Evolutionary conservation across 2,888 invertebrate species (phyloP), one percentile per base, ranked within the genome.

Genomic region (Oligia strigilis): DNA sequence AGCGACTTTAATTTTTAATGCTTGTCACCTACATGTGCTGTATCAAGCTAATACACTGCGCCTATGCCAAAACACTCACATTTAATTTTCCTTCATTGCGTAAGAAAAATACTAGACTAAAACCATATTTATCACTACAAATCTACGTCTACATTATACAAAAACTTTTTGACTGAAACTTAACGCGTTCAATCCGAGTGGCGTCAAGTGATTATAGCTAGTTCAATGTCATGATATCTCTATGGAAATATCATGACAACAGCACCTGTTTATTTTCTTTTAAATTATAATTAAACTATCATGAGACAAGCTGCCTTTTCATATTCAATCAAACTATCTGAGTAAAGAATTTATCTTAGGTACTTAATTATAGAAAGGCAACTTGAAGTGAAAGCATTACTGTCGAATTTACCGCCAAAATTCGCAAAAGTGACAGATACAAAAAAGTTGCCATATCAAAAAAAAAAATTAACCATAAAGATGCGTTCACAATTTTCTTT

Each of bases 191-290:
- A 90, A 91, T 90, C 92, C 87, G 87, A 92, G 92, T 94, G 91
- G 87, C 90, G 90, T 89, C 81, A 86, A 88, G 83, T 90, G 88
- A 89, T 91, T 80, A 87, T 90, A 91, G 89, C 91, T 92, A 92
- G 89, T 89, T 86, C 14, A 72, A 70, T 40, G 77, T 69, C 85
- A 86, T 84, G 69, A 75, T 76, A 76, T 83, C 58, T 85, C 86
- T 76, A 72, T 19, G 71, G 71, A 88, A n/a, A 80, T 86, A 66
- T 78, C 75, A 70, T 77, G 87, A 80, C 78, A 60, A 62, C n/a
- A 83, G 87, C 88, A 89, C 88, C 72, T 72, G 74, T 85, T 82
- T 82, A 72, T 82, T 77, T 81, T 80, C 77, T 85, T 88, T 83
- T 69, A 9, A 82, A 77, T 69, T 82, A 72, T 78, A 75, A 72